These are phyloP conservation scores for Apus apus DNA, from an alignment of 2,113 vertebrate species.

Conservation along the genomic window DNA sequence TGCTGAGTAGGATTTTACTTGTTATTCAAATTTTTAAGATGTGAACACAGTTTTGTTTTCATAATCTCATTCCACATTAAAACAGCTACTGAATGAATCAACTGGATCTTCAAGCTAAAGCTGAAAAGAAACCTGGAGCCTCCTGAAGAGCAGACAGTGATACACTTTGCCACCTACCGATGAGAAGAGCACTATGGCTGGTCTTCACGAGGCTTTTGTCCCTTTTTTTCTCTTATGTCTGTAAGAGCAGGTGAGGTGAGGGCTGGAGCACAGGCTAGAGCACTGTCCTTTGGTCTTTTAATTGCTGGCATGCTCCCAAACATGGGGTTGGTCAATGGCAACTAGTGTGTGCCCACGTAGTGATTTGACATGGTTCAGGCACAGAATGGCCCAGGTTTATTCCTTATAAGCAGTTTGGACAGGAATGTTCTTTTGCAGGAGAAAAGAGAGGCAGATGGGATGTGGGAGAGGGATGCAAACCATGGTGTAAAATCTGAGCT, in stretches of 20 bases:
- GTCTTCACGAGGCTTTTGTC: neutral
- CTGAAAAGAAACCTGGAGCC: neutral
- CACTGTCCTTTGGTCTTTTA: neutral
- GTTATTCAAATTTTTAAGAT: neutral
- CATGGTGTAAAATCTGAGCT: neutral
- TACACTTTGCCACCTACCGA: neutral
- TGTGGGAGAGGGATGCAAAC: neutral
- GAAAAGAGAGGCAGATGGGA: neutral
- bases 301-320: neutral
- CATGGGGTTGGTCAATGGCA: neutral
- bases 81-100: neutral
- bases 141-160: neutral
- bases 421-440: neutral
- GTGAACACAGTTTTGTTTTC: neutral
- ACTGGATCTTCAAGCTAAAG: neutral
- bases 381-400: neutral
- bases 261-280: neutral
- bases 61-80: neutral
- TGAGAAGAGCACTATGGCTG: neutral
- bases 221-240: neutral
- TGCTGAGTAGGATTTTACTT: neutral
- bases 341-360: rapidly evolving
- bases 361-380: neutral
- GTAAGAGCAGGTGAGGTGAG: neutral
- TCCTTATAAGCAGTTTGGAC: neutral